Base-by-base conservation (phyloP, 2,113 vertebrate species). In the Polyodon spathula region DNA sequence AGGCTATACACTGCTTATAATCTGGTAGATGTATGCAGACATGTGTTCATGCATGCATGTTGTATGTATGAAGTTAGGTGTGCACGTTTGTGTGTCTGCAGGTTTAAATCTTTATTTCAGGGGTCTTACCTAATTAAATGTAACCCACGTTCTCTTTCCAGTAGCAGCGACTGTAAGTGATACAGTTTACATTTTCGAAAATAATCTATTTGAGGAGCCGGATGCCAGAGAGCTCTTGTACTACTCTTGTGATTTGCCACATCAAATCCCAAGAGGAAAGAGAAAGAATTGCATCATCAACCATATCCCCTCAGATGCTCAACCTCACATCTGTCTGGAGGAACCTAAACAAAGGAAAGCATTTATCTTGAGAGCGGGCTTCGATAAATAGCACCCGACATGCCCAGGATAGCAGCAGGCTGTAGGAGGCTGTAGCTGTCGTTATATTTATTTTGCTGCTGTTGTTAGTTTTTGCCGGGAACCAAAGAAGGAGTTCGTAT, bases 301-400 rank as follows among this genome's bases (percentile, higher is more conserved):
- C 73, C 70, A 27, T 69, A 66, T 78, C 71, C 63, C 83, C 75
- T 58, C 77, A 72, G 85, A 80, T 84, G 80, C 73, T 75, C 78
- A 76, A 70, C 74, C 78, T 68, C 68, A 66, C 78, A 79, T 81
- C 74, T 72, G 70, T 64, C 73, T 65, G 72, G 63, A 51, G 53
- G 58, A 50, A 76, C 68, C 70, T 75, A 73, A 74, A 73, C 76
- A 77, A 80, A 68, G 78, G 77, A 76, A 69, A 67, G 61, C 76
- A 64, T 75, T 69, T 64, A 63, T 68, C 71, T 68, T 74, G 17
- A 68, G 64, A 68, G 64, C 64, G 1, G 46, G 67, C 4, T 66
- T 67, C 70, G 12, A 40, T 40, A 38, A 11, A 38, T 50, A 71
- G 68, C 69, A 62, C 63, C 67, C 72, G 66, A 56, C 73, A 84